Conservation (phyloP, 2,113 vertebrate genomes). For the Calyptomena viridis region DNA sequence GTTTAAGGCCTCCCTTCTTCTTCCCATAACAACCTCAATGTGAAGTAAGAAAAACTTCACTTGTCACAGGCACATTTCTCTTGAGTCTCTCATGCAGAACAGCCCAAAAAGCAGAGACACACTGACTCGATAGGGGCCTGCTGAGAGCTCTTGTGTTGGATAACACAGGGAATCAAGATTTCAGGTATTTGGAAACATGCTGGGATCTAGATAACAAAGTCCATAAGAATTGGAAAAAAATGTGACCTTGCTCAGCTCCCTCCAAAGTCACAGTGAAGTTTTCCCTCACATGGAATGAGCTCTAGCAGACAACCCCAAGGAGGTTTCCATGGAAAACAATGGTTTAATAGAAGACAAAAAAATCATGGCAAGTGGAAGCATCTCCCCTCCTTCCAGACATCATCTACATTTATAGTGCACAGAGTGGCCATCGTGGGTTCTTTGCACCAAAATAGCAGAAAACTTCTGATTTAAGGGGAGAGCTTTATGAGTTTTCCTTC, state of each 20-base stretch:
- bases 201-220: not conserved
- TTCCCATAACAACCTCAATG: not conserved
- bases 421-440: not conserved
- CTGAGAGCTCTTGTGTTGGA: not conserved
- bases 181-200: not conserved
- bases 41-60: not conserved
- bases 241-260: not conserved
- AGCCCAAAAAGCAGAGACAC: not conserved
- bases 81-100: not conserved
- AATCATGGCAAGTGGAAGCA: not conserved
- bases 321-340: not conserved
- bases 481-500: not conserved
- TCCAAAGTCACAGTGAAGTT: not conserved
- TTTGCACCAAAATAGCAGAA: not conserved
- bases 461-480: not conserved
- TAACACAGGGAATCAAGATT: not conserved
- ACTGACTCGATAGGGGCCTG: not conserved
- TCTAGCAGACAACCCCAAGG: not conserved
- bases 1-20: constrained; percentile 10
- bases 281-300: accelerated
- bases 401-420: not conserved
- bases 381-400: not conserved
- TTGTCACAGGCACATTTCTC: not conserved
- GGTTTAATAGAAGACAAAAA: not conserved
- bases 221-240: not conserved